Conservation (phyloP, 30 jellyfish, hydroid and myxozoan genomes). For the Hydractinia echinata region DNA sequence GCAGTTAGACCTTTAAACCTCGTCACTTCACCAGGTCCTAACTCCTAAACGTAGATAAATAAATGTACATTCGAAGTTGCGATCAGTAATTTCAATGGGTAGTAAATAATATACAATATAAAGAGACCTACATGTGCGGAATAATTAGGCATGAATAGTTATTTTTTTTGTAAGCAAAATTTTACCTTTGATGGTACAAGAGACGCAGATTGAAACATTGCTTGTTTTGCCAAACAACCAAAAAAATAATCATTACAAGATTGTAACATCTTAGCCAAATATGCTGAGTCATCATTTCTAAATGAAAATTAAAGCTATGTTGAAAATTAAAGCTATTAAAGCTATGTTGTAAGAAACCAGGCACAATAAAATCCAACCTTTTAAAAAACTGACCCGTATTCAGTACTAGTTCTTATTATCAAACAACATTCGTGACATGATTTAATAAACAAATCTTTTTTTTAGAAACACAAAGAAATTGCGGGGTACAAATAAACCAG, state of each 20-base stretch:
- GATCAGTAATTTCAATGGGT: too few relatives aligned
- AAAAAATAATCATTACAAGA: conserved; percentile 45
- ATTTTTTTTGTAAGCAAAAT: not conserved
- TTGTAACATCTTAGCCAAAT: not conserved
- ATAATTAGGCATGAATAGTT: not conserved
- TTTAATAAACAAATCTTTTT: too few relatives aligned
- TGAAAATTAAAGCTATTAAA: too few relatives aligned
- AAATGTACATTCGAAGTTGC: not conserved
- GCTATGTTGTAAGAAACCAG: too few relatives aligned
- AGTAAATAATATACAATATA: not conserved
- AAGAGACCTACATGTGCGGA: not conserved
- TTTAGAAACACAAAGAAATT: too few relatives aligned
- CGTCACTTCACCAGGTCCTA: conserved; percentile 68
- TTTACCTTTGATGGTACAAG: conserved; percentile 73
- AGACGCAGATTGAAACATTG: conserved; percentile 47
- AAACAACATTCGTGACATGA: not conserved
- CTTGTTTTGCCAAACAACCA: conserved; percentile 57
- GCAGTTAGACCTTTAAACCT: conserved; percentile 62
- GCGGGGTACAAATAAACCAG: too few relatives aligned
- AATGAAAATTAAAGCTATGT: not conserved
- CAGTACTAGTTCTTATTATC: not conserved
- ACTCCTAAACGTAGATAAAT: conserved; percentile 41
- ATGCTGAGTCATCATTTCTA: not conserved
- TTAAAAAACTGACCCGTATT: not conserved
- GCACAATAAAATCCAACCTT: too few relatives aligned